Evolutionary conservation across 2,888 invertebrate genomes (phyloP).

Genomic region (Adela reaumurella): DNA sequence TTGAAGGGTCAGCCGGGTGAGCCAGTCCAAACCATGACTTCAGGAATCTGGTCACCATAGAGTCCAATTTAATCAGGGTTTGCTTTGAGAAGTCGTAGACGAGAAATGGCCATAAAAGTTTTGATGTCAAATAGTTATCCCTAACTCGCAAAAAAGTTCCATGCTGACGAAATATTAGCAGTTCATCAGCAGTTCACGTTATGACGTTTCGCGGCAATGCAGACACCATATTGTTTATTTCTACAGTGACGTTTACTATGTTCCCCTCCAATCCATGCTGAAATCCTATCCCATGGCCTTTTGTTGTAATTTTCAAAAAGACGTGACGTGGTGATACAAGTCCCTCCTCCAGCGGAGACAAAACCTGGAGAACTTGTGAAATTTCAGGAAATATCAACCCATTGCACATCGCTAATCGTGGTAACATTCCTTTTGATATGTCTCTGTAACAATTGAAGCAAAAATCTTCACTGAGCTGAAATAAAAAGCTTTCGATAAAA

Average conservation of each 20-base stretch:
- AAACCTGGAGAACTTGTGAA: conserved; percentile 9
- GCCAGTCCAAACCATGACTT: no score
- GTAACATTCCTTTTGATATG: conserved; percentile 8
- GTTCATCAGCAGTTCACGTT: no score
- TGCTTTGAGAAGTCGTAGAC: no score
- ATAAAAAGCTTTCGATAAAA: conserved; percentile 4
- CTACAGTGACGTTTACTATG: conserved; percentile 13
- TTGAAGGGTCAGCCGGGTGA: no score
- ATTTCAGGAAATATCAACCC: conserved; percentile 11
- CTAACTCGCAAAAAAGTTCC: no score
- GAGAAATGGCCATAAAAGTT: no score
- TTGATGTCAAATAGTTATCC: no score
- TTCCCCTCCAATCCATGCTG: conserved; percentile 14
- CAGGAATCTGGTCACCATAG: no score
- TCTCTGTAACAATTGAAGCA: conserved; percentile 7
- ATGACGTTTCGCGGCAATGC: conserved; percentile 10
- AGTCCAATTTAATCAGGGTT: no score
- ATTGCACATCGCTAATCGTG: conserved; percentile 11
- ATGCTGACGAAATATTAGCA: no score
- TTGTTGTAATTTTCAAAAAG: conserved; percentile 12
- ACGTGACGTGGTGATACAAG: conserved; percentile 10
- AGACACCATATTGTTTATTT: conserved; percentile 10
- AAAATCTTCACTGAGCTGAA: conserved; percentile 3
- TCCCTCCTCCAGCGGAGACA: conserved; percentile 13
- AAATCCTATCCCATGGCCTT: conserved; percentile 12